Percentiles rank a stretch among this genome's conserved stretches.
phyloP scores from a whole-genome alignment of 2,113 vertebrate genomes.

The Microcebus jonahi region DNA sequence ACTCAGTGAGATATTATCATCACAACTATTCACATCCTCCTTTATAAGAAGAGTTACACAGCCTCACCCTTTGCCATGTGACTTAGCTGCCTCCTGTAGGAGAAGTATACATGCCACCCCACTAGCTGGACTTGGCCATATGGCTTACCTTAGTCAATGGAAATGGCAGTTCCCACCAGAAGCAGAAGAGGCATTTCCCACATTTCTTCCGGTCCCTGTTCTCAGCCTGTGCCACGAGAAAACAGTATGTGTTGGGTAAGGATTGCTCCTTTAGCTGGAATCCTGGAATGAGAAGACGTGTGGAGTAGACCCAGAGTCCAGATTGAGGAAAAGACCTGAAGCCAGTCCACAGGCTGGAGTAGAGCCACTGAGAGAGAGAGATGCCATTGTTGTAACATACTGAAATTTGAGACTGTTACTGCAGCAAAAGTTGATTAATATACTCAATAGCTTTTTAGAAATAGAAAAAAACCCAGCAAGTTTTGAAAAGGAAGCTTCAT shows the following conservation, averaged over 20 bases:
- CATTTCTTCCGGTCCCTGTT: not conserved
- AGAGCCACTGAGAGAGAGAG: not conserved
- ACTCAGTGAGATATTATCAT: not conserved
- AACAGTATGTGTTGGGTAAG: not conserved
- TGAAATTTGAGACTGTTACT: not conserved
- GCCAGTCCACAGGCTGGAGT: not conserved
- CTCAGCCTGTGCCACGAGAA: not conserved
- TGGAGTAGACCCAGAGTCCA: not conserved
- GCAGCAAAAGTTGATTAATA: not conserved
- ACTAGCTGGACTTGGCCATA: not conserved
- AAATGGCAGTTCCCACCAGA: not conserved
- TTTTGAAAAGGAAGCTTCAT: constrained; percentile 38
- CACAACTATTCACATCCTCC: not conserved
- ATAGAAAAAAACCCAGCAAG: not conserved
- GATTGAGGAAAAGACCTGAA: not conserved
- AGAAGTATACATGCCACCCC: not conserved
- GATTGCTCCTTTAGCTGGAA: not conserved
- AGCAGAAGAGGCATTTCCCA: not conserved
- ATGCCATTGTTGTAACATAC: not conserved
- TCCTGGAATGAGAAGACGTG: not conserved
- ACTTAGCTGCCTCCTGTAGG: not conserved
- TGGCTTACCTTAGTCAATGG: not conserved
- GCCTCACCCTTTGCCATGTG: not conserved
- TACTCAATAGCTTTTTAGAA: not conserved
- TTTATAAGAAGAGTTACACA: not conserved